Conservation (phyloP, 30 jellyfish, hydroid and myxozoan genomes). For the Turritopsis rubra region DNA sequence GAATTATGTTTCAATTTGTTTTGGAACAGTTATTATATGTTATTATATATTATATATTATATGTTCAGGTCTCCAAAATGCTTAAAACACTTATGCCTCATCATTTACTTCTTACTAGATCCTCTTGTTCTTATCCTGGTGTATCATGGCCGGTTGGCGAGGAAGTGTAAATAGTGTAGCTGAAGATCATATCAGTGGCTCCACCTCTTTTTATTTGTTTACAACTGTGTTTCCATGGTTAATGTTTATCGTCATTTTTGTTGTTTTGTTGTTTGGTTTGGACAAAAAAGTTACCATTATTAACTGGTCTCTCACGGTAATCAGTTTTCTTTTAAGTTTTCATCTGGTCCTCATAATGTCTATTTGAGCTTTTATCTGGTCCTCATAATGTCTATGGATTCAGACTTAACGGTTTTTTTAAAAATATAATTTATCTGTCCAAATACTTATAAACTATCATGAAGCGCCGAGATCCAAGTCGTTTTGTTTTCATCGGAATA, state of each 20-base stretch:
- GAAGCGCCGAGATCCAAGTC: too few species aligned
- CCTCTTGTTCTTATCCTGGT: constrained; percentile 13
- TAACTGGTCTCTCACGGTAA: constrained; percentile 14
- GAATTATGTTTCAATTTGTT: too few species aligned
- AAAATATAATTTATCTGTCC: too few species aligned
- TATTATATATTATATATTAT: too few species aligned
- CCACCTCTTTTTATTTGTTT: constrained; percentile 9
- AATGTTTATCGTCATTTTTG: constrained; percentile 4
- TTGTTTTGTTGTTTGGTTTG: constrained; percentile 5
- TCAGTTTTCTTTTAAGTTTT: not conserved
- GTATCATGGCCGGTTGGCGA: constrained; percentile 30
- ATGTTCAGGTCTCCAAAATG: too few species aligned
- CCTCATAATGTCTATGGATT: too few species aligned
- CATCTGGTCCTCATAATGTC: not conserved
- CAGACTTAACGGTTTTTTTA: too few species aligned
- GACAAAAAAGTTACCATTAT: constrained; percentile 10
- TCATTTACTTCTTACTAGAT: not conserved
- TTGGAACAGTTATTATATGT: too few species aligned
- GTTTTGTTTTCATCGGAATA: not conserved
- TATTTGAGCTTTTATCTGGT: not conserved
- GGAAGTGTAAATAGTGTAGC: not conserved
- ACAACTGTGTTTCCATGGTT: constrained; percentile 23
- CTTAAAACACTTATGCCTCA: not conserved
- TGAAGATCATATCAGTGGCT: constrained; percentile 3
- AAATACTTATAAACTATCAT: not conserved